phyloP scores from a whole-genome alignment of 1,140 invertebrate genomes.

The Platyscapa corneri region DNA sequence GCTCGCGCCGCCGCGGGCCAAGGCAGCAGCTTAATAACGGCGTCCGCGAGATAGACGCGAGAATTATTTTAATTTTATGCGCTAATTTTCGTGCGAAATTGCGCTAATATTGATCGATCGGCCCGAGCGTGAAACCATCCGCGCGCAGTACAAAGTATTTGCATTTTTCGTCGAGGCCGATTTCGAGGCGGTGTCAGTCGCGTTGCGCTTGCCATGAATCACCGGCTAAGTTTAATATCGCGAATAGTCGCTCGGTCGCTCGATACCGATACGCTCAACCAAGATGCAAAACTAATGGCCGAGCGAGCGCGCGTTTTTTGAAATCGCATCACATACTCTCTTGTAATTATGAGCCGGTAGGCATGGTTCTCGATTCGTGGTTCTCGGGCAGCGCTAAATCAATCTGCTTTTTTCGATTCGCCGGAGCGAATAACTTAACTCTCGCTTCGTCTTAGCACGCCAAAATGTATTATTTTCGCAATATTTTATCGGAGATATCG shows the following conservation, averaged over 20 bases:
- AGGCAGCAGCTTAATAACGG: not conserved
- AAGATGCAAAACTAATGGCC: not conserved
- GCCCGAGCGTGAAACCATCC: conserved; percentile 7
- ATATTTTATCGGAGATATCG: too few relatives aligned
- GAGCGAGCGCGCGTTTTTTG: not conserved
- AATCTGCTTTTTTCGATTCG: not conserved
- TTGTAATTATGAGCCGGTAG: not conserved
- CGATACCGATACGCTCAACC: not conserved
- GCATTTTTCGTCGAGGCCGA: conserved; percentile 50
- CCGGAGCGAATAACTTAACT: not conserved
- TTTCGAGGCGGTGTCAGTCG: too few relatives aligned
- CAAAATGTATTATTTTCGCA: too few relatives aligned
- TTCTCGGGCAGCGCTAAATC: not conserved
- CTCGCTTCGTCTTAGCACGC: not conserved
- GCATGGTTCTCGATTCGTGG: not conserved
- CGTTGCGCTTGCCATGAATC: conserved; percentile 56
- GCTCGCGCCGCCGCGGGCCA: not conserved
- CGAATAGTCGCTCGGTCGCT: conserved; percentile 1
- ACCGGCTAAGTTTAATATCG: conserved; percentile 29
- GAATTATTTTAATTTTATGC: conserved; percentile 47
- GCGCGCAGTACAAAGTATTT: conserved; percentile 34
- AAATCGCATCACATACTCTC: not conserved
- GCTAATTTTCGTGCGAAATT: conserved; percentile 35
- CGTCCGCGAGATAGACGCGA: conserved; percentile 17
- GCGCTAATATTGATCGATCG: conserved; percentile 43